Conservation (phyloP, 2,797 vertebrate genomes). For the Tarsius wallacei region DNA sequence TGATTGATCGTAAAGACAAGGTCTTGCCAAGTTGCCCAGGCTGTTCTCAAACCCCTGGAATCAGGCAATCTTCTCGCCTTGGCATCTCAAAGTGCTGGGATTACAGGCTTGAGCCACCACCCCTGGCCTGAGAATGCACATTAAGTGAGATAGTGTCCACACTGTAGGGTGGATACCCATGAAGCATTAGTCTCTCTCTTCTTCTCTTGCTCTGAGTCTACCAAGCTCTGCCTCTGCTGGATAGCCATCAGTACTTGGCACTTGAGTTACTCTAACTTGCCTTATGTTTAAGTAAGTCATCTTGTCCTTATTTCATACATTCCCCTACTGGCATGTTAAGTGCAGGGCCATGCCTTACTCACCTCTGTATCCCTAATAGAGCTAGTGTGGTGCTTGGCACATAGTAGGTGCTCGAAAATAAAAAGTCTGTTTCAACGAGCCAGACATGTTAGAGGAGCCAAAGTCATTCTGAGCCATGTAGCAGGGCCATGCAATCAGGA, state of each 20-base stretch:
- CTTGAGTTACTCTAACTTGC: neutral
- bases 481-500: constrained; percentile 19
- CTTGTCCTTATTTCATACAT: neutral
- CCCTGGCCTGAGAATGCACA: neutral
- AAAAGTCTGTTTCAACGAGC: neutral
- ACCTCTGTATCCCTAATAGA: neutral
- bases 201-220: neutral
- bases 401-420: constrained; percentile 5
- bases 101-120: too few relatives aligned
- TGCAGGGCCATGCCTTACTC: neutral
- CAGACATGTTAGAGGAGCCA: neutral
- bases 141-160: neutral
- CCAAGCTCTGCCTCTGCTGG: neutral
- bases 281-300: neutral
- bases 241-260: rapidly evolving
- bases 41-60: too few relatives aligned
- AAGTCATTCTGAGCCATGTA: neutral
- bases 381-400: neutral
- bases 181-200: neutral
- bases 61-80: too few relatives aligned
- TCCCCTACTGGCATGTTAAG: neutral
- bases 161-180: rapidly evolving
- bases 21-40: too few relatives aligned
- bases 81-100: too few relatives aligned
- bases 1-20: too few relatives aligned